Percentiles rank a stretch among this genome's conserved stretches.
phyloP scores from a whole-genome alignment of 2,888 invertebrate genomes.

The Rhorus exstirpatorius region DNA sequence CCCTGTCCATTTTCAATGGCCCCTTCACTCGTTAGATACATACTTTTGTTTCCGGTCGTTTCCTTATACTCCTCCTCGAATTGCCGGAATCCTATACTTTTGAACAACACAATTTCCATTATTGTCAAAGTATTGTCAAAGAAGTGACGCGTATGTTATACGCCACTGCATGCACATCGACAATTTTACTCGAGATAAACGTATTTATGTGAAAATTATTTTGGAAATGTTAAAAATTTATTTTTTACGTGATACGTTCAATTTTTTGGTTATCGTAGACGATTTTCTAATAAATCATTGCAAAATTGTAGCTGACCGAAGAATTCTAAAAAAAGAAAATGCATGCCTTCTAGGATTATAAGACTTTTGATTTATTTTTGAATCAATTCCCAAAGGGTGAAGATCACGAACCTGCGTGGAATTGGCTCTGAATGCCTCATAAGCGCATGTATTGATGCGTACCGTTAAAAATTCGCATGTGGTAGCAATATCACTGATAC shows the following conservation, averaged over 20 bases:
- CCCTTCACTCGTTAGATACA: constrained; percentile 50
- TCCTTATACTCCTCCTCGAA: constrained; percentile 71
- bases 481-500: constrained; percentile 51
- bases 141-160: constrained; percentile 78
- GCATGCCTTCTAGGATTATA: too few relatives aligned
- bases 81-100: constrained; percentile 73
- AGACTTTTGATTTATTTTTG: too few relatives aligned
- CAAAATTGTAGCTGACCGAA: too few relatives aligned
- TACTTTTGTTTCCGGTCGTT: constrained; percentile 38
- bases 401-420: too few relatives aligned
- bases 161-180: neutral
- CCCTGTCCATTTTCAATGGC: constrained; percentile 72
- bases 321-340: too few relatives aligned
- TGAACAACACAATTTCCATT: constrained; percentile 85
- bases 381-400: too few relatives aligned
- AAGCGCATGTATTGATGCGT: constrained; percentile 1
- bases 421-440: too few relatives aligned
- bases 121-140: constrained; percentile 83
- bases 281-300: too few relatives aligned
- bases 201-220: too few relatives aligned
- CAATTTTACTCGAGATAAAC: constrained; percentile 7
- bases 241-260: too few relatives aligned
- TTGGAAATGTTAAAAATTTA: too few relatives aligned
- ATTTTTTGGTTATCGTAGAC: too few relatives aligned
- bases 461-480: constrained; percentile 54